Base-by-base conservation (phyloP, 30 jellyfish, hydroid and myxozoan species). In the Aurelia coerulea region DNA sequence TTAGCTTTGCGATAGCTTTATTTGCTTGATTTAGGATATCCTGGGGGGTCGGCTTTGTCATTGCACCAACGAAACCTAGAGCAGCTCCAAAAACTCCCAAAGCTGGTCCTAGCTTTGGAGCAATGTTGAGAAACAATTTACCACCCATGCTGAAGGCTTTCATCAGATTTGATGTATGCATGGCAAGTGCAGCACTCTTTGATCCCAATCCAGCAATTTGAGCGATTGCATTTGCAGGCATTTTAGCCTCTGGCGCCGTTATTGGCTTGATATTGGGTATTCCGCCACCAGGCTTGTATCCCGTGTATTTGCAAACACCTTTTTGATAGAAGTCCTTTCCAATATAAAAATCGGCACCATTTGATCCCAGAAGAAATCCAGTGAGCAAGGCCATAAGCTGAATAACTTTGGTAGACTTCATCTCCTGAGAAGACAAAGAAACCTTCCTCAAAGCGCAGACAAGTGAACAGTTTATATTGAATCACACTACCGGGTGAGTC, bases 41-140 rank as follows among this genome's bases (percentile, higher is more conserved):
- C 32, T 65, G 73, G 23, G 90, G 76, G 3, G 88, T 29, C 23
- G 89, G 89, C 42, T 12, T 12, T 65, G 87, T 7, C 18, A 81
- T 3, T 2, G 54, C 90, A 29, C 59, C 42, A 2, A 81, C 63
- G 46, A 81, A 33, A 9, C 88, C 90, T 5, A 81, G 46, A 6
- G 76, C 90, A 37, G 68, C 70, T 12, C 90, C 90, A 67, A 81
- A 81, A 16, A 66, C 82, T 5, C 90, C 90, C 32, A 81, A 52
- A 51, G 81, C 65, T 81, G 81, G 46, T 65, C 74, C 78, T 18
- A 81, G 74, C 32, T 81, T 81, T 78, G 88, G 88, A 6, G 88
- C 88, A 42, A 74, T 42, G 10, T 74, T 74, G n/a, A 74, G 54
- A 42, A 74, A 51, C 37, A 58, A 54, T 23, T 23, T 41, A 2